Percentiles rank a stretch among this genome's conserved stretches.
Evolutionary conservation across 2,113 vertebrate genomes (phyloP).

Genomic region (Scomber colias): DNA sequence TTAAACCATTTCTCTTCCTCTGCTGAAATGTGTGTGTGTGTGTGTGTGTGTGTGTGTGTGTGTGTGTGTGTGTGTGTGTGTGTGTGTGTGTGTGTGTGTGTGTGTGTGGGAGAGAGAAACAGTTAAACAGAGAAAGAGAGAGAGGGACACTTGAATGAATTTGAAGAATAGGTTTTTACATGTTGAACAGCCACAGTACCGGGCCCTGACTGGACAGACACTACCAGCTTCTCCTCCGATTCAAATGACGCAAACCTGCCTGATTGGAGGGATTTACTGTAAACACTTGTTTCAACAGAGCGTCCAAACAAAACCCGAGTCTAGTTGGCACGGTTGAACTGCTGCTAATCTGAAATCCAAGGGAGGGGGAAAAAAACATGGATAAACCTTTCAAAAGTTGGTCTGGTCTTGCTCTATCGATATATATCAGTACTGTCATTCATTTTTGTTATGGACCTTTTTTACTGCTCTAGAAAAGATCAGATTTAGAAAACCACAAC

Average conservation of each 20-base stretch:
- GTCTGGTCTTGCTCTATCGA: neutral
- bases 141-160: constrained; percentile 74
- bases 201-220: constrained; percentile 51
- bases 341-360: constrained; percentile 13
- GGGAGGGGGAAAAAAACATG: neutral
- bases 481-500: neutral
- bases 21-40: constrained; percentile 18
- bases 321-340: constrained; percentile 2
- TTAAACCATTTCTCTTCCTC: neutral
- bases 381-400: neutral
- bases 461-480: neutral
- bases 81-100: constrained; percentile 7
- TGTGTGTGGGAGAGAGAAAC: neutral
- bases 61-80: neutral
- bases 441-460: neutral
- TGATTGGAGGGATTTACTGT: constrained; percentile 63
- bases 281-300: constrained; percentile 36
- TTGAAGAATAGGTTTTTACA: constrained; percentile 74
- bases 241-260: constrained; percentile 64
- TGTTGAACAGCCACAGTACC: constrained; percentile 62
- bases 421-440: neutral
- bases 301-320: constrained; percentile 44
- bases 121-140: neutral
- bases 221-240: constrained; percentile 52
- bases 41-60: neutral